Percentiles rank a stretch among this genome's conserved stretches.
Evolutionary conservation across 1,140 invertebrate species (phyloP).

Genomic region (Cherax destructor): DNA sequence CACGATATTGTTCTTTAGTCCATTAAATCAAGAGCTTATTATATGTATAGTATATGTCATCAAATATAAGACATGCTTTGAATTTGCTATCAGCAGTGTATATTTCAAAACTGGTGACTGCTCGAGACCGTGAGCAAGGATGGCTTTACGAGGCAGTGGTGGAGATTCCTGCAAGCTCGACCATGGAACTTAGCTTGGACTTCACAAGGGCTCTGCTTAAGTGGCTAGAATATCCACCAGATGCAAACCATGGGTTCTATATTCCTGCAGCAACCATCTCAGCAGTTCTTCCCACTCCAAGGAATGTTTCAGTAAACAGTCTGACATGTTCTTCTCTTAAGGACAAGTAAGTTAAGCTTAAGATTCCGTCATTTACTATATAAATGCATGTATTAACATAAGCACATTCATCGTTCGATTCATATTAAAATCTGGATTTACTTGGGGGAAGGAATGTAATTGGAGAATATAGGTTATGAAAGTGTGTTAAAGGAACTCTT

Average conservation of each 20-base stretch:
- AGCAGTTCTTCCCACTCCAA: conserved; percentile 84
- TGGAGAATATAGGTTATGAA: no score
- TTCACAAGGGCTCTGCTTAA: conserved; percentile 97
- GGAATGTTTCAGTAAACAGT: conserved; percentile 87
- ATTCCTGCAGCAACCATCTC: conserved; percentile 90
- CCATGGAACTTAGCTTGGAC: conserved; percentile 88
- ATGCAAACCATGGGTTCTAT: conserved; percentile 99
- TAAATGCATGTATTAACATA: no score
- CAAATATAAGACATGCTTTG: neutral
- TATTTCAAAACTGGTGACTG: conserved; percentile 82
- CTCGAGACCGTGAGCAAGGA: conserved; percentile 86
- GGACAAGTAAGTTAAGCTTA: conserved; percentile 37
- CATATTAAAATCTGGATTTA: no score
- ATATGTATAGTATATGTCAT: no score
- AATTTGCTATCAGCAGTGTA: conserved; percentile 23
- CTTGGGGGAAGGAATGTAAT: no score
- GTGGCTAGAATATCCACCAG: conserved; percentile 99
- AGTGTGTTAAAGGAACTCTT: no score
- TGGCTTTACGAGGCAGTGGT: conserved; percentile 94
- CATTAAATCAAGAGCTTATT: no score
- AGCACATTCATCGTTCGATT: no score
- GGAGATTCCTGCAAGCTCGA: conserved; percentile 85
- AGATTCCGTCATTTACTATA: no score
- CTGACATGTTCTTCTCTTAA: conserved; percentile 75
- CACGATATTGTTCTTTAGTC: no score